These are phyloP conservation scores for Pseudochirops corinnae DNA, from an alignment of 2,797 vertebrate species.

Conservation along the genomic window DNA sequence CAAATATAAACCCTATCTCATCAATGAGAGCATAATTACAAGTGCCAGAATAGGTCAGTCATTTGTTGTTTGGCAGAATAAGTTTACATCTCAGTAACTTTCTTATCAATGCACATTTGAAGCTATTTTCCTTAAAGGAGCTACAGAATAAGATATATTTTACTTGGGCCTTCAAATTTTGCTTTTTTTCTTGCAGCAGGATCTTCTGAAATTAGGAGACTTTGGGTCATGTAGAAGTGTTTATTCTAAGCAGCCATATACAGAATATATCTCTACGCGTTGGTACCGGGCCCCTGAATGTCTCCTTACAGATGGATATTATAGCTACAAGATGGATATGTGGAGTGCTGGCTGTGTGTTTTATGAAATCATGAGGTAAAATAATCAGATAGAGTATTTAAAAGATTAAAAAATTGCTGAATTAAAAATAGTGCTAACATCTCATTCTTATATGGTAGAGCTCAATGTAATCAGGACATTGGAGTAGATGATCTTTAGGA, in stretches of 20 bases:
- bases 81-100: neutral
- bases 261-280: slow-evolving; percentile 92
- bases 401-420: neutral
- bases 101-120: slow-evolving; percentile 1
- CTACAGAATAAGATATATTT: neutral
- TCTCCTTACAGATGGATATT: slow-evolving; percentile 92
- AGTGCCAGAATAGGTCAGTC: neutral
- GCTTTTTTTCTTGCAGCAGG: slow-evolving; percentile 84
- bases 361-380: slow-evolving; percentile 92
- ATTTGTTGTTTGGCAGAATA: neutral
- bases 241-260: slow-evolving; percentile 91
- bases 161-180: neutral
- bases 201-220: slow-evolving; percentile 91
- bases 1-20: neutral
- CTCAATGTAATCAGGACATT: neutral
- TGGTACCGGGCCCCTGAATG: slow-evolving; percentile 94
- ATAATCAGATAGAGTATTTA: neutral
- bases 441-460: neutral
- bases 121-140: neutral
- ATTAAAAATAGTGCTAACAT: neutral
- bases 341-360: slow-evolving; percentile 94
- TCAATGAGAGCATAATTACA: neutral
- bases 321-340: slow-evolving; percentile 90
- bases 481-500: neutral
- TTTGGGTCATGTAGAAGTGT: slow-evolving; percentile 92